A percentile compares a stretch with the other conserved stretches of the same genome.
Conservation (phyloP, 1,140 invertebrate species). For the Calliphora vicina region DNA sequence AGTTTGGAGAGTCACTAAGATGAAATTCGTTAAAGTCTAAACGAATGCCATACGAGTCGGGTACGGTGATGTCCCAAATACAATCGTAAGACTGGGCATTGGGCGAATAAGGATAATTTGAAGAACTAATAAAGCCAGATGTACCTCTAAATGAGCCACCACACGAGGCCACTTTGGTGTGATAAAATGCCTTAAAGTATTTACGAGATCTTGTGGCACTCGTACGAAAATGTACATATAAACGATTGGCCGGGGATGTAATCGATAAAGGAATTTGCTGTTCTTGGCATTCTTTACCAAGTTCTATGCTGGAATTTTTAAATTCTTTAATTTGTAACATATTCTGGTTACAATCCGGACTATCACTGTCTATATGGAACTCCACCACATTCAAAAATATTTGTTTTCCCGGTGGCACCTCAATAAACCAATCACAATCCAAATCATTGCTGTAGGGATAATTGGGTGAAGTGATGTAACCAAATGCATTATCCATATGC, state of each 20-base stretch:
- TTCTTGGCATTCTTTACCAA: conserved; percentile 42
- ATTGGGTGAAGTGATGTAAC: conserved; percentile 48
- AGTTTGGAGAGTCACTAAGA: conserved; percentile 46
- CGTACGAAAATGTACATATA: conserved; percentile 75
- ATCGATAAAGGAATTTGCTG: conserved; percentile 53
- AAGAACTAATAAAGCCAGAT: conserved; percentile 77
- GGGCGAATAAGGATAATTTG: conserved; percentile 77
- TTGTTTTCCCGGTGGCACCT: conserved; percentile 70
- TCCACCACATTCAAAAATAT: conserved; percentile 64
- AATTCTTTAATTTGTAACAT: not conserved
- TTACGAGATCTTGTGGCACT: conserved; percentile 71
- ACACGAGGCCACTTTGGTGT: conserved; percentile 66
- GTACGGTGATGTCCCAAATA: conserved; percentile 78
- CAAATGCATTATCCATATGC: conserved; percentile 35
- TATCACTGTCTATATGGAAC: conserved; percentile 69
- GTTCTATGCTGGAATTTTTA: not conserved
- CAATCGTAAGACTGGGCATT: conserved; percentile 77
- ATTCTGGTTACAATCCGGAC: conserved; percentile 41
- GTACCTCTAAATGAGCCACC: conserved; percentile 73
- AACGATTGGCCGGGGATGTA: conserved; percentile 75
- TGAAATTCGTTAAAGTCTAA: conserved; percentile 45
- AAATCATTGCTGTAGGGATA: conserved; percentile 71
- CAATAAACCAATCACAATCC: conserved; percentile 79
- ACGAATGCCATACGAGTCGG: conserved; percentile 43
- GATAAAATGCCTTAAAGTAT: conserved; percentile 67